Evolutionary conservation across 2,888 invertebrate species (phyloP), one percentile per base, ranked within the genome.

Genomic region (Acronicta psi): DNA sequence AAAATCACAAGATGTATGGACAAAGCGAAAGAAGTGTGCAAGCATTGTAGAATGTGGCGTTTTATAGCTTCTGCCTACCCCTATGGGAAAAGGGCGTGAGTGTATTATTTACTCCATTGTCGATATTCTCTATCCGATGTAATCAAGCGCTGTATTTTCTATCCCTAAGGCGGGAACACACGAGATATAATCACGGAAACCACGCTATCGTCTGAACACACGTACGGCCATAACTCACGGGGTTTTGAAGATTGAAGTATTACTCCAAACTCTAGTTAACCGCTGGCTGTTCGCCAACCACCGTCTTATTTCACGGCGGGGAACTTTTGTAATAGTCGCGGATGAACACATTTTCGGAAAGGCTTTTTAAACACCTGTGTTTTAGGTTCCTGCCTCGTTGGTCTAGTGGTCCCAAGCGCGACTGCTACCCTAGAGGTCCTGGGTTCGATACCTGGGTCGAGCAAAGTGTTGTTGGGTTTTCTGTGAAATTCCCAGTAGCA

Each of bases 171-270:
- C 25, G 29, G 37, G 50, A 18, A 34, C 13, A 10, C 4, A 49
- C 46, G 13, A 47, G 54, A 63, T 49, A 53, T 34, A 59, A 71
- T 59, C 52, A 66, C 18, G 29, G 20, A 59, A 45, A 40, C 66
- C 40, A 25, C 11, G 46, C 18, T 52, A 67, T 53, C 67, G 38
- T 8, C 34, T 14, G 18, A 29, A 45, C 44, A 66, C 67, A 67
- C 67, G 72, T 71, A 66, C 67, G 41, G 17, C 55, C 18, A 55
- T 73, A 69, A 56, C 47, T 68, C 40, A 64, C 17, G 13, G 50
- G 43, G 29, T 43, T n/a, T 55, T 69, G 51, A 47, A 56, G 38
- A 64, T 55, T 61, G 62, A 59, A 52, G 23, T 40, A 50, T 46
- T 37, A 42, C 23, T 25, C 23, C 25, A 18, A 20, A n/a, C 20